Evolutionary conservation across 2,888 invertebrate genomes (phyloP).

Genomic region (Chrysolina haemoptera): DNA sequence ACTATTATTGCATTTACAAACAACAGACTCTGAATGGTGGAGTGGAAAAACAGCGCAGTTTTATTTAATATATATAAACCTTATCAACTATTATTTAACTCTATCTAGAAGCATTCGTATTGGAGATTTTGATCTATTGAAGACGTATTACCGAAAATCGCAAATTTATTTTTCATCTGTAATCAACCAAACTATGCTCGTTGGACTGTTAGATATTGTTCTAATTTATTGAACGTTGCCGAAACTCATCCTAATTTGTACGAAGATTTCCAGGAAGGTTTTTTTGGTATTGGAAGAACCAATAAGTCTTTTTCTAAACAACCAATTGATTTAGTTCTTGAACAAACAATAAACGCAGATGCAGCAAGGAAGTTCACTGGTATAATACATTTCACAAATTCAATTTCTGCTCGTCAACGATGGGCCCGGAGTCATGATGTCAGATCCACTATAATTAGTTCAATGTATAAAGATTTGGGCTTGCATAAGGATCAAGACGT

Average conservation of each 20-base stretch:
- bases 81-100: constrained; percentile 41
- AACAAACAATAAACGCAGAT: constrained; percentile 62
- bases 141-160: constrained; percentile 57
- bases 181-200: constrained; percentile 64
- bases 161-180: constrained; percentile 59
- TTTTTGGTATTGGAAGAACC: constrained; percentile 61
- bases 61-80: constrained; percentile 34
- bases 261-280: constrained; percentile 54
- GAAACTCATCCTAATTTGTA: constrained; percentile 59
- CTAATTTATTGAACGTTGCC: constrained; percentile 59
- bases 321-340: constrained; percentile 60
- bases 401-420: constrained; percentile 39
- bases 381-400: constrained; percentile 41
- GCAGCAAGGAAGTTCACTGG: constrained; percentile 43
- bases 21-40: constrained; percentile 45
- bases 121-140: constrained; percentile 52
- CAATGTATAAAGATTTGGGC: constrained; percentile 51
- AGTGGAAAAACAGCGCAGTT: constrained; percentile 45
- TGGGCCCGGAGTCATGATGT: constrained; percentile 56
- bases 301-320: constrained; percentile 60
- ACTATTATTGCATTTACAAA: constrained; percentile 46
- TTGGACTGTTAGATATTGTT: constrained; percentile 58
- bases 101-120: constrained; percentile 43
- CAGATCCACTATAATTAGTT: constrained; percentile 52
- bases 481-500: constrained; percentile 54